Conservation (phyloP, 2,797 vertebrate species). For the Triplophysa bombifrons region DNA sequence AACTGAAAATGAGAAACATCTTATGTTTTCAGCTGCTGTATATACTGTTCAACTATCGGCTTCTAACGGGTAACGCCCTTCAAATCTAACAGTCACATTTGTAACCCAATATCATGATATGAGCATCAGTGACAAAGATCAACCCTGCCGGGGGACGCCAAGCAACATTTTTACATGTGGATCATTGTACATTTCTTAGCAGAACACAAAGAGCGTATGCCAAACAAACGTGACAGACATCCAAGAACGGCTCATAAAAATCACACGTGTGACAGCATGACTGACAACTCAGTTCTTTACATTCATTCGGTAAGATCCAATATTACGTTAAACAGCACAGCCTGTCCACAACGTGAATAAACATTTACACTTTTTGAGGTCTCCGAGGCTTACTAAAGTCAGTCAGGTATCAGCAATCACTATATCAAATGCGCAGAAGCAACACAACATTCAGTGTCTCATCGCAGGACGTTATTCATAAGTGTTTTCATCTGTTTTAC, state of each 20-base stretch:
- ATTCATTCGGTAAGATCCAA: too few relatives aligned
- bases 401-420: too few relatives aligned
- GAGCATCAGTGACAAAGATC: conserved; percentile 1
- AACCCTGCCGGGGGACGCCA: too few relatives aligned
- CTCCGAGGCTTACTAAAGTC: too few relatives aligned
- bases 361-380: too few relatives aligned
- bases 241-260: neutral
- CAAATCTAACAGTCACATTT: neutral
- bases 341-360: neutral
- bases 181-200: neutral
- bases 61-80: neutral
- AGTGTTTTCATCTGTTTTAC: conserved; percentile 40
- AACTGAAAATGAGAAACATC: neutral
- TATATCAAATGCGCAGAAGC: neutral
- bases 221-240: neutral
- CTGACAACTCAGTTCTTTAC: too few relatives aligned
- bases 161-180: too few relatives aligned
- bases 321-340: too few relatives aligned
- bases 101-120: neutral
- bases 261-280: neutral
- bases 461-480: conserved; percentile 50
- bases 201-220: too few relatives aligned
- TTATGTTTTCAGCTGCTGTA: neutral
- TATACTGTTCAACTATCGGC: neutral
- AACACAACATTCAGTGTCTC: conserved; percentile 12